Evolutionary conservation across 2,888 invertebrate genomes (phyloP), one percentile per base, ranked within the genome.

Genomic region (Dolichomitus sp.): DNA sequence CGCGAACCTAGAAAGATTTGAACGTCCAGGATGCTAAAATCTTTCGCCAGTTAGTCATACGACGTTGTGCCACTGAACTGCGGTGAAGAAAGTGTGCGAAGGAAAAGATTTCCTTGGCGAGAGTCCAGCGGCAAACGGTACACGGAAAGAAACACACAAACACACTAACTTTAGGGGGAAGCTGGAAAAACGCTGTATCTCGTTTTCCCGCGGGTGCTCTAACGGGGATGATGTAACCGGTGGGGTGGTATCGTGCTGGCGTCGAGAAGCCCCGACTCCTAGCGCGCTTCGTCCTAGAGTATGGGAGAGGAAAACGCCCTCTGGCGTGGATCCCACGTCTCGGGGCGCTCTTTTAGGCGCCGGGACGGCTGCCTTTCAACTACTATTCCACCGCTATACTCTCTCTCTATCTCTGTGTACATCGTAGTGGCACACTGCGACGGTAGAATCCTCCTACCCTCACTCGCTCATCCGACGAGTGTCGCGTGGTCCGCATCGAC

Each of bases 261-360:
- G 78, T 79, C 81, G 78, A 68, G 73, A 75, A 69, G 57, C 59
- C 76, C 14, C 61, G 37, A 57, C 78, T 63, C 61, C 76, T 11
- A 48, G 69, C 61, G 73, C 61, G 73, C 73, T 70, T 23, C 9
- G 59, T 57, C 27, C 68, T n/a, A 33, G 54, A 61, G 59, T 70
- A 45, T 12, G 57, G n/a, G n/a, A 37, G 57, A 59, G 42, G 48
- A 59, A 48, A 68, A 76, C 17, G 40, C 52, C 79, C 42, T 79
- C 81, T 69, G 66, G 83, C 81, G 84, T 80, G 75, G 83, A 69
- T 72, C 76, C 76, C 83, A 80, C 86, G 81, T 84, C 83, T 37
- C 75, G 83, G 83, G 81, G 80, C 81, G 83, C 84, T 88, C 84
- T 87, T 86, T 88, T 83, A 77, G 87, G 87, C 87, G 87, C 87